Base-by-base conservation (phyloP, 2,113 vertebrate species). In the Monopterus albus region DNA sequence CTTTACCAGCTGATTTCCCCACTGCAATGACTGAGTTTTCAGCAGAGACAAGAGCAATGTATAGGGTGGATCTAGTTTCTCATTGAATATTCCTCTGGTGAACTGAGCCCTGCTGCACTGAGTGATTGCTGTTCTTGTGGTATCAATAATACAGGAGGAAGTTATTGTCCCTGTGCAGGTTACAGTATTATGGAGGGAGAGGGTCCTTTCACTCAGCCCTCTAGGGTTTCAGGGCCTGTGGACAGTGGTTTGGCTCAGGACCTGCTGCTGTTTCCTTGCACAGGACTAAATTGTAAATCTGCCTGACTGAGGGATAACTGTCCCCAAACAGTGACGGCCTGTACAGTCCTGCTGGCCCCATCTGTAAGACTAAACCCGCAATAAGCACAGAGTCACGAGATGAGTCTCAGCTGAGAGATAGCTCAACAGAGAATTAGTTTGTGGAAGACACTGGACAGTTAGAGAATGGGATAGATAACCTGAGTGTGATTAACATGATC, bases 71-170 rank as follows among this genome's bases (percentile, higher is more conserved):
- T 94, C 81, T 62, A 76, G 88, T 94, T 92, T 92, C 93, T 89
- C 91, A 93, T 93, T 93, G 87, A 91, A 89, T 92, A 94, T 93
- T 92, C 92, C 89, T 81, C 53, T 82, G 78, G 92, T 88, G 86
- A 93, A 90, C 88, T 29, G 91, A 93, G 86, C 91, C 79, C 83
- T 50, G 60, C 50, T 47, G 71, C 65, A 88, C 86, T 90, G 91
- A 93, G 87, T 90, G 93, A 94, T 91, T 47, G 86, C 90, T 88
- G 89, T 91, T 94, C 90, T 88, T 23, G 45, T 20, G 25, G 83
- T 89, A 93, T 94, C 89, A 93, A 94, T 94, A 93, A 94, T 94
- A 94, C 84, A 94, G 90, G 91, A 93, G 92, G 90, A 94, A 88
- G 91, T 93, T 94, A 93, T 94, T 94, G 92, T 94, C 91, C 87